phyloP scores from a whole-genome alignment of 2,888 invertebrate genomes.

The Leptogaster cylindrica region DNA sequence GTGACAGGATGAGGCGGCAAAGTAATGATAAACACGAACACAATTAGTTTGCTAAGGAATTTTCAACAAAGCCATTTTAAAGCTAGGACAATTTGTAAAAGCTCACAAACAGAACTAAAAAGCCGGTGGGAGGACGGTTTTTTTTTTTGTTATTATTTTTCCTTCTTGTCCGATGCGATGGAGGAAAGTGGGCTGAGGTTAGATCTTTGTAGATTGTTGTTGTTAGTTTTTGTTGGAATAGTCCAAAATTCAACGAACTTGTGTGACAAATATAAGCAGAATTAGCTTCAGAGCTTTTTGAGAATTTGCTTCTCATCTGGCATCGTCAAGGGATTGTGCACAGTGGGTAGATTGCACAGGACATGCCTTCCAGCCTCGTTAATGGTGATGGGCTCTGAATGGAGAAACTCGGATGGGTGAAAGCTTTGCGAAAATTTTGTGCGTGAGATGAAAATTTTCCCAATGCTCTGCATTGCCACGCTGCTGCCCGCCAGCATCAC shows the following conservation, averaged over 20 bases:
- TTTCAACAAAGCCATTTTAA: neutral
- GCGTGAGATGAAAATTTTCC: neutral
- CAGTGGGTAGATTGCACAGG: neutral
- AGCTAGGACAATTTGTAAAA: neutral
- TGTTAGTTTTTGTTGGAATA: too few species aligned
- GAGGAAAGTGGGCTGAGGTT: neutral
- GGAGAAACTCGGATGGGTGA: neutral
- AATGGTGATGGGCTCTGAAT: neutral
- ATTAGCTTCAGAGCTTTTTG: constrained; percentile 17
- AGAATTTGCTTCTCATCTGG: constrained; percentile 31
- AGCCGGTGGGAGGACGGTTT: too few species aligned
- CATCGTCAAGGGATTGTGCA: neutral
- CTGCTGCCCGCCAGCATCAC: constrained; percentile 28
- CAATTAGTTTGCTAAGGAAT: constrained; percentile 9
- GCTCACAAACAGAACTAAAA: too few species aligned
- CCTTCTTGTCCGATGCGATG: too few species aligned
- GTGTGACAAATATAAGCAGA: constrained; percentile 6
- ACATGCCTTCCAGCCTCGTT: neutral
- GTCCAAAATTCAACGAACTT: neutral
- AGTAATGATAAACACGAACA: constrained; percentile 7
- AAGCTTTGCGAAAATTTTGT: constrained; percentile 30
- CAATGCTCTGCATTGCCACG: constrained; percentile 3
- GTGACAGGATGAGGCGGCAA: neutral
- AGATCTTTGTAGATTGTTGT: neutral
- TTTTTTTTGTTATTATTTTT: too few species aligned